Evolutionary conservation across 2,113 vertebrate genomes (phyloP).

Genomic region (Penelope pileata): DNA sequence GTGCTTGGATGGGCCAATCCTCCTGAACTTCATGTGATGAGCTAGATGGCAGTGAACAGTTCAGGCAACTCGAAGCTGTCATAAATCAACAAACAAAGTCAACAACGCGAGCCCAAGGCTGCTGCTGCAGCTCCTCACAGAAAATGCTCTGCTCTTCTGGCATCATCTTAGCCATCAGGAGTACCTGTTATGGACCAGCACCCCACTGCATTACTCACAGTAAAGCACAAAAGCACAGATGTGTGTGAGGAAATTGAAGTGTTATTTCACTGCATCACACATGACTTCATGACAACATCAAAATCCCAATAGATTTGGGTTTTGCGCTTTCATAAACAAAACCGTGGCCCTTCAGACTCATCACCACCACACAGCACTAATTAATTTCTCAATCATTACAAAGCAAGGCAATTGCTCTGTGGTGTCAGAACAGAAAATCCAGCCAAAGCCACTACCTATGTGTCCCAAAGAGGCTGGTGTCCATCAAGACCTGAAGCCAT

Average conservation of each 20-base stretch:
- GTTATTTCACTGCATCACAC: not conserved
- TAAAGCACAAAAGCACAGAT: constrained; percentile 43
- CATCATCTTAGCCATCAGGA: not conserved
- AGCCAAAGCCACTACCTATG: not conserved
- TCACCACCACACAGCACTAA: not conserved
- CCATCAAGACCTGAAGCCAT: not conserved
- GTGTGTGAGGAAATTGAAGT: constrained; percentile 26
- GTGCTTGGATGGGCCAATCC: not conserved
- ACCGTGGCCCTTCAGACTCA: constrained; percentile 25
- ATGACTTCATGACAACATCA: constrained; percentile 27
- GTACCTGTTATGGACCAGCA: not conserved
- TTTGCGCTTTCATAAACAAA: constrained; percentile 43
- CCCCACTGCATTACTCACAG: constrained; percentile 22
- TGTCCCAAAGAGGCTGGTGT: not conserved
- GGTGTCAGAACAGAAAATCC: not conserved
- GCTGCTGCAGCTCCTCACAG: not conserved
- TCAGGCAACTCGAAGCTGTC: not conserved
- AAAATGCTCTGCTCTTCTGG: constrained; percentile 14
- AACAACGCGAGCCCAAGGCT: not conserved
- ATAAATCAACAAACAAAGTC: constrained; percentile 41
- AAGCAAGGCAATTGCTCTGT: not conserved
- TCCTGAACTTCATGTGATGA: not conserved
- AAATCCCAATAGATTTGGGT: constrained; percentile 30
- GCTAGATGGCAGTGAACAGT: not conserved
- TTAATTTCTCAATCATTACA: constrained; percentile 25